phyloP scores from a whole-genome alignment of 2,797 vertebrate genomes.

The Syngnathus acus region DNA sequence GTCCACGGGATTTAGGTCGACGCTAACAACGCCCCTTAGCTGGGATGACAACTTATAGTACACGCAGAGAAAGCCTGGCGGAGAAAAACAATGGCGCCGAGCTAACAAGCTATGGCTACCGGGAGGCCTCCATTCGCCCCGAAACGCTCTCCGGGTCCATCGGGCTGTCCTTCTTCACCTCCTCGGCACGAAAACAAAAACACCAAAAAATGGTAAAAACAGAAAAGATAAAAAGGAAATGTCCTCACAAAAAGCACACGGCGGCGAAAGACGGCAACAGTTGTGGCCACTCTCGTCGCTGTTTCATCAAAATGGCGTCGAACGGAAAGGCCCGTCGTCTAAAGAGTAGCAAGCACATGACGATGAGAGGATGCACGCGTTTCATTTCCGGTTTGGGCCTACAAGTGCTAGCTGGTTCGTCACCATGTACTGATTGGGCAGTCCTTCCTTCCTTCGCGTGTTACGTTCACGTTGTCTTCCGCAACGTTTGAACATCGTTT shows the following conservation, averaged over 20 bases:
- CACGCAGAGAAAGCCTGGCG: background rate
- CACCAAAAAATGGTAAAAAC: conserved; percentile 38
- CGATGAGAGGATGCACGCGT: background rate
- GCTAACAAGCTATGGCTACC: conserved; percentile 37
- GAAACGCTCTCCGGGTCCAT: conserved; percentile 9
- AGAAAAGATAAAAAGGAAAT: conserved; percentile 41
- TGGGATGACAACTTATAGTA: conserved; percentile 7
- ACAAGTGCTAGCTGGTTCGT: background rate
- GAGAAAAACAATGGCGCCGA: conserved; percentile 5
- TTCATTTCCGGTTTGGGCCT: background rate
- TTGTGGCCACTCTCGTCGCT: conserved; percentile 37
- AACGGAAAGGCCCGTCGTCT: conserved; percentile 43
- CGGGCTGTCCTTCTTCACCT: conserved; percentile 6
- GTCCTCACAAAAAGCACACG: background rate
- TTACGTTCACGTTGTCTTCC: too few relatives aligned
- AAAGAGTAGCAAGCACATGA: conserved; percentile 8
- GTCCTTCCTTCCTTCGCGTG: too few relatives aligned
- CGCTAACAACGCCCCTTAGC: conserved; percentile 18
- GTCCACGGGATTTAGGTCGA: background rate
- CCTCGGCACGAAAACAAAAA: conserved; percentile 7
- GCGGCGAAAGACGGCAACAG: too few relatives aligned
- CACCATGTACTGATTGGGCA: background rate
- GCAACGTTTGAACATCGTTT: too few relatives aligned
- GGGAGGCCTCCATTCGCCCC: conserved; percentile 14
- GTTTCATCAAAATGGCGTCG: conserved; percentile 69